Conservation (phyloP, 2,113 vertebrate genomes). For the Stigmatopora nigra region DNA sequence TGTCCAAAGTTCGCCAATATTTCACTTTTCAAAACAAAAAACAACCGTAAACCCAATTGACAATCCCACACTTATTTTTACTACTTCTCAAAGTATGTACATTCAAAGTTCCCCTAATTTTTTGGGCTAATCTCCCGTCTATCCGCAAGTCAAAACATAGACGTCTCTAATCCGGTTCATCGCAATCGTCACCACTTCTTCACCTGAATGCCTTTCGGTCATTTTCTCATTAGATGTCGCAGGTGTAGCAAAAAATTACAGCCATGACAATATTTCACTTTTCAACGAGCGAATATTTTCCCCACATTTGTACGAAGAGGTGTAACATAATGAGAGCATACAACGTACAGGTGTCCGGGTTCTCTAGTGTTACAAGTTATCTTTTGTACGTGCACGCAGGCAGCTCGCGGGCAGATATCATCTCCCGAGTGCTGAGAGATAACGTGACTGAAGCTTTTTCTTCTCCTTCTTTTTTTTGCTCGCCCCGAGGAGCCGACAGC, state of each 20-base stretch:
- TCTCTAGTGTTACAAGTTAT: slow-evolving; percentile 46
- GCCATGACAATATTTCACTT: too few relatives aligned
- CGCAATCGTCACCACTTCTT: too few relatives aligned
- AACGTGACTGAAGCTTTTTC: slow-evolving; percentile 10
- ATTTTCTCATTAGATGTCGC: background rate
- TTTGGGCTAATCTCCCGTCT: too few relatives aligned
- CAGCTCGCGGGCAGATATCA: slow-evolving; percentile 18
- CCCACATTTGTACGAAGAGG: slow-evolving; percentile 4
- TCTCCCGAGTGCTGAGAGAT: slow-evolving; percentile 29
- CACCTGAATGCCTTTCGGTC: background rate
- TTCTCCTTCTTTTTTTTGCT: background rate
- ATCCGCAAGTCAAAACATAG: too few relatives aligned
- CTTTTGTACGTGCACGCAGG: slow-evolving; percentile 37
- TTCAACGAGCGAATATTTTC: background rate
- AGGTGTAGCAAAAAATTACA: background rate
- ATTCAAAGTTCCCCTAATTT: too few relatives aligned
- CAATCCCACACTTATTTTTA: too few relatives aligned
- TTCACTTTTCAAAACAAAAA: too few relatives aligned
- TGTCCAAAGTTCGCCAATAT: too few relatives aligned
- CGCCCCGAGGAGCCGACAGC: background rate
- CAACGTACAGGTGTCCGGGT: slow-evolving; percentile 45
- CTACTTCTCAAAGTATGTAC: too few relatives aligned
- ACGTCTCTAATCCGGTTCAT: too few relatives aligned
- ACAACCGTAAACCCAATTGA: too few relatives aligned
- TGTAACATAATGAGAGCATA: slow-evolving; percentile 30